phyloP scores from a whole-genome alignment of 2,888 invertebrate genomes.

The Hemaris fuciformis region DNA sequence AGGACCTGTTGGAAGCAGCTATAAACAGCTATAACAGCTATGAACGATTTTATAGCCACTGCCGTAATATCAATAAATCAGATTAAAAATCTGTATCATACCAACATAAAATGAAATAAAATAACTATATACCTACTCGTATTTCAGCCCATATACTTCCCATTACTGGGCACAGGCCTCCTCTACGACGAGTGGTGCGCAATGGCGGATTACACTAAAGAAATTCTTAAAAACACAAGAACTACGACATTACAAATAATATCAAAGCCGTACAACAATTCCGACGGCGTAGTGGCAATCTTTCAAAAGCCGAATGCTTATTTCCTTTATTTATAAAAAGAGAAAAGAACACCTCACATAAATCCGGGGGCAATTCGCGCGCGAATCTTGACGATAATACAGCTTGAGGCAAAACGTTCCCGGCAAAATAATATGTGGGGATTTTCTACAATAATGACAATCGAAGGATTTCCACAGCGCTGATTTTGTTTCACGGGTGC shows the following conservation, averaged over 20 bases:
- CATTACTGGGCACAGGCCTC: too few species aligned
- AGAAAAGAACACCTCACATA: neutral
- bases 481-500: neutral
- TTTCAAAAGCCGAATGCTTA: neutral
- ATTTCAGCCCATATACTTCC: too few species aligned
- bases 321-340: slow-evolving; percentile 14
- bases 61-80: too few species aligned
- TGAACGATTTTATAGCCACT: too few species aligned
- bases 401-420: neutral
- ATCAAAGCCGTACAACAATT: neutral
- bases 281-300: neutral
- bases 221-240: too few species aligned
- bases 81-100: too few species aligned
- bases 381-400: neutral
- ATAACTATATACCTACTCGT: too few species aligned
- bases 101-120: too few species aligned
- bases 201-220: too few species aligned
- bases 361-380: neutral
- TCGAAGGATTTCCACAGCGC: neutral
- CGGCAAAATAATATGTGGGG: slow-evolving; percentile 15
- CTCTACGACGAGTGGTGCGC: too few species aligned
- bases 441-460: slow-evolving; percentile 13
- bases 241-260: neutral
- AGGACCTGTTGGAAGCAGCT: too few species aligned
- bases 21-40: too few species aligned